Evolutionary conservation across 2,797 vertebrate genomes (phyloP).

Genomic region (Acrossocheilus wenchowensis): DNA sequence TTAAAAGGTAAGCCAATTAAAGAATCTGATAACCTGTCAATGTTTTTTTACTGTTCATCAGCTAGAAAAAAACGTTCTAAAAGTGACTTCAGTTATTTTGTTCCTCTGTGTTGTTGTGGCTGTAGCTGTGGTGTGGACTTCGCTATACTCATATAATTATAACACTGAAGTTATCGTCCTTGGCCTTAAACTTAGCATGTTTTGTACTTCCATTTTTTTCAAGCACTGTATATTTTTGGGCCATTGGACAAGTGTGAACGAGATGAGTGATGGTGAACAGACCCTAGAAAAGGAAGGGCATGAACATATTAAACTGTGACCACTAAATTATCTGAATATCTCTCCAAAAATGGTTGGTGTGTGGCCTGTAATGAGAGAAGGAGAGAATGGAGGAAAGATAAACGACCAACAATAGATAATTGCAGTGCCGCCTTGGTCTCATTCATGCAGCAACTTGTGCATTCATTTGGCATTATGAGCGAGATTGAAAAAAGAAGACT

Average conservation of each 20-base stretch:
- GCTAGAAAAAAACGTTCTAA: background rate
- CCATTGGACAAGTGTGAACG: background rate
- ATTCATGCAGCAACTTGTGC: slow-evolving; percentile 50
- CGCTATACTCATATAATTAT: background rate
- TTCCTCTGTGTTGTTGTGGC: background rate
- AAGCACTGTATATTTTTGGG: background rate
- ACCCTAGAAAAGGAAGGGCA: background rate
- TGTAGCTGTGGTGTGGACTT: background rate
- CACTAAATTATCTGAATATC: slow-evolving; percentile 22
- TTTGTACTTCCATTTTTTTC: background rate
- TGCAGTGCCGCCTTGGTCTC: slow-evolving; percentile 54
- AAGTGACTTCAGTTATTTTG: background rate
- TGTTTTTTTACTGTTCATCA: background rate
- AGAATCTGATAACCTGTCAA: background rate
- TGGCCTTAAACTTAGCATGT: background rate
- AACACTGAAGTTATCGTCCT: background rate
- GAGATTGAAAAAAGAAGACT: slow-evolving; percentile 63
- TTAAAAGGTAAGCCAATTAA: background rate
- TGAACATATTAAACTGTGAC: slow-evolving; percentile 1
- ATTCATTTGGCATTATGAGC: slow-evolving; percentile 62
- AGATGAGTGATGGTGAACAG: slow-evolving; percentile 5
- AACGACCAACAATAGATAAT: slow-evolving; percentile 74
- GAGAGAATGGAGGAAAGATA: slow-evolving; percentile 61
- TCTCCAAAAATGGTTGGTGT: slow-evolving; percentile 24
- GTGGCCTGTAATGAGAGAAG: slow-evolving; percentile 29